Percentiles rank a stretch among this genome's conserved stretches.
phyloP scores from a whole-genome alignment of 30 jellyfish, hydroid and myxozoan species.

The Pelagia noctiluca region DNA sequence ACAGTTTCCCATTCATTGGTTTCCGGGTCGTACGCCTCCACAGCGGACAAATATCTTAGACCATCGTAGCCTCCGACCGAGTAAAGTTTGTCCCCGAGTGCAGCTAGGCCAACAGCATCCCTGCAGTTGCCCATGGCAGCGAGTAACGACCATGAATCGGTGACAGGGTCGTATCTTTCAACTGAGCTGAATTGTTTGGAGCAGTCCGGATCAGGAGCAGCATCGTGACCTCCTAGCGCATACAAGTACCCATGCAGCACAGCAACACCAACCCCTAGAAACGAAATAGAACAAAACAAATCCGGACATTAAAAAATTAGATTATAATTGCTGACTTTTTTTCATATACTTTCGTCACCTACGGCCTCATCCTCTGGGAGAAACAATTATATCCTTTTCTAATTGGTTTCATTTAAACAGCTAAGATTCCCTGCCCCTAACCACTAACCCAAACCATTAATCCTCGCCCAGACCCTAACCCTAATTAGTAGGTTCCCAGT shows the following conservation, averaged over 20 bases:
- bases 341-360: too few relatives aligned
- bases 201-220: conserved; percentile 83
- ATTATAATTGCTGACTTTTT: neutral
- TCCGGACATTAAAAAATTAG: neutral
- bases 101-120: conserved; percentile 97
- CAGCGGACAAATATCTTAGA: conserved; percentile 85
- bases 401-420: too few relatives aligned
- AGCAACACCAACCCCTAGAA: conserved; percentile 96
- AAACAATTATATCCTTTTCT: too few relatives aligned
- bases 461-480: too few relatives aligned
- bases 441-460: too few relatives aligned
- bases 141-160: conserved; percentile 94
- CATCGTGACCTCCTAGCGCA: conserved; percentile 99
- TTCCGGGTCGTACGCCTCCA: conserved; percentile 95
- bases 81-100: conserved; percentile 91
- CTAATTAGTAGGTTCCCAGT: too few relatives aligned
- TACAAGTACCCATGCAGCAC: conserved; percentile 88
- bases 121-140: conserved; percentile 92
- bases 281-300: neutral
- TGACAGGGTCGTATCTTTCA: conserved; percentile 90
- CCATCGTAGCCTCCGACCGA: conserved; percentile 99
- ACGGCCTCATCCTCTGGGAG: too few relatives aligned
- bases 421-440: too few relatives aligned
- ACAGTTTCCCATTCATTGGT: conserved; percentile 89
- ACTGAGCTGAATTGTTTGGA: conserved; percentile 92